These are phyloP conservation scores for Rattus rattus DNA, from an alignment of 2,113 vertebrate species.

Conservation along the genomic window DNA sequence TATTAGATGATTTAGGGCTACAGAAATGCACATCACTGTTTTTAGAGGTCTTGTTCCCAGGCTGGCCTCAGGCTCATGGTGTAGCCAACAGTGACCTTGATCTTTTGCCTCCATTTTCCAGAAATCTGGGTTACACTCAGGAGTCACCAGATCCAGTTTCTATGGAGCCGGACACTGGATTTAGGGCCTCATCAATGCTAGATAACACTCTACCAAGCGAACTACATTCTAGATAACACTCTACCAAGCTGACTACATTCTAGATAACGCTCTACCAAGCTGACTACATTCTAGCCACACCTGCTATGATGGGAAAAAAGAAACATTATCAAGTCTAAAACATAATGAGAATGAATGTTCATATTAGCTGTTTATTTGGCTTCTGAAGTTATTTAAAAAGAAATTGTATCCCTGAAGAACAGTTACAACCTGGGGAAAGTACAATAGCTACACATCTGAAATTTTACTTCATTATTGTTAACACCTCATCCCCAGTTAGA, in stretches of 20 bases:
- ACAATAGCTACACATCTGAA: constrained; percentile 1
- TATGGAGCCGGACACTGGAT: neutral
- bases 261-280: neutral
- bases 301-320: neutral
- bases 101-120: neutral
- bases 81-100: neutral
- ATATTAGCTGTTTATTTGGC: neutral
- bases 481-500: neutral
- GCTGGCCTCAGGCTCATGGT: neutral
- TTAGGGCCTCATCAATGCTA: neutral
- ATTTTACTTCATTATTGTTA: constrained; percentile 25
- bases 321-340: constrained; percentile 52
- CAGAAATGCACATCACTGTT: neutral
- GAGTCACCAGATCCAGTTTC: neutral
- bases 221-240: neutral
- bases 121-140: neutral
- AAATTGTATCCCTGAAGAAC: neutral
- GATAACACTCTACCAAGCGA: neutral
- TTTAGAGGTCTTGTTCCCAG: neutral
- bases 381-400: constrained; percentile 26
- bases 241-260: neutral
- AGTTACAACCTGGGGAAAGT: neutral
- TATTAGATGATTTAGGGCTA: neutral
- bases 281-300: neutral
- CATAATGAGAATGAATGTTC: neutral